phyloP scores from a whole-genome alignment of 2,113 vertebrate genomes.

The Oncorhynchus kisutch region DNA sequence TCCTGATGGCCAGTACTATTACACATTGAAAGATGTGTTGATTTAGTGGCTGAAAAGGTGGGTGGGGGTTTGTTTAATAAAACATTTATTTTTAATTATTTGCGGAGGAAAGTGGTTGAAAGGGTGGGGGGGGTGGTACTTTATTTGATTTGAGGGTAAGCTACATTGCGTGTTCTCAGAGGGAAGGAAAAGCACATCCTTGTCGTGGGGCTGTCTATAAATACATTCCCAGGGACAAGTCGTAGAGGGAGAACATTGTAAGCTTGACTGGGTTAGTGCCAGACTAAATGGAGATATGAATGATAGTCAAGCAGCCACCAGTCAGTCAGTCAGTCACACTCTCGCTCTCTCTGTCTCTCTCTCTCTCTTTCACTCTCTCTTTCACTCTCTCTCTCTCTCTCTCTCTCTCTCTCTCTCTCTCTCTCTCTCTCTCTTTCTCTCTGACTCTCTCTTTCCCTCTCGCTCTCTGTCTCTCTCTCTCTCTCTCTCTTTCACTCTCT shows the following conservation, averaged over 20 bases:
- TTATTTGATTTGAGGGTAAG: neutral
- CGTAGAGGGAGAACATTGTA: constrained; percentile 1
- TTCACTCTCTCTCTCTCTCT: too few relatives aligned
- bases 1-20: too few relatives aligned
- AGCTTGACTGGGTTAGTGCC: constrained; percentile 29
- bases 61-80: too few relatives aligned
- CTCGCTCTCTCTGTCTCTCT: too few relatives aligned
- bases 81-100: neutral
- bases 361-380: too few relatives aligned
- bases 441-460: too few relatives aligned
- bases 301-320: constrained; percentile 23
- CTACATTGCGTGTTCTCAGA: constrained; percentile 1
- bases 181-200: constrained; percentile 11
- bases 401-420: too few relatives aligned
- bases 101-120: neutral
- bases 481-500: too few relatives aligned
- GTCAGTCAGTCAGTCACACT: neutral
- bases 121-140: neutral
- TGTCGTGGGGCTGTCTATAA: constrained; percentile 1
- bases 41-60: too few relatives aligned
- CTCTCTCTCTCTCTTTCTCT: too few relatives aligned
- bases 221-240: constrained; percentile 10
- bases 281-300: constrained; percentile 32
- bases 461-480: neutral
- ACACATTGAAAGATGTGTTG: too few relatives aligned